These are phyloP conservation scores for Pempheris klunzingeri DNA, from an alignment of 2,797 vertebrate genomes.

Conservation along the genomic window DNA sequence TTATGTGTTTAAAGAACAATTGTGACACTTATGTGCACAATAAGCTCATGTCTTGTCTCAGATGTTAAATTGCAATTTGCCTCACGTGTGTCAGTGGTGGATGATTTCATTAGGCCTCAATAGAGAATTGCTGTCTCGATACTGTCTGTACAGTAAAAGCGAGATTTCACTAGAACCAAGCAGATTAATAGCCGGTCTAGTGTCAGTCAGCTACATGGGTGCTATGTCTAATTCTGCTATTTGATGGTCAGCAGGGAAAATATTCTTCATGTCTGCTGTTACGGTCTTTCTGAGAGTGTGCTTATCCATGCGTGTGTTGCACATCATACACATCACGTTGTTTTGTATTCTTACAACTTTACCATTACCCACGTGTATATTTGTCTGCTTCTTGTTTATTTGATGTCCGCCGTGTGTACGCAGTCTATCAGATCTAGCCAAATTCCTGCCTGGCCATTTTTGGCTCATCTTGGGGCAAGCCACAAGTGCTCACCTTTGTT, in stretches of 20 bases:
- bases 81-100: constrained; percentile 26
- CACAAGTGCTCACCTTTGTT: constrained; percentile 87
- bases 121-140: constrained; percentile 53
- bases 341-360: constrained; percentile 17
- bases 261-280: not conserved
- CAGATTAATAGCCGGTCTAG: not conserved
- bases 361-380: constrained; percentile 54
- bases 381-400: constrained; percentile 69
- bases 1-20: constrained; percentile 30
- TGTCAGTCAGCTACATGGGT: constrained; percentile 8
- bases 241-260: constrained; percentile 22
- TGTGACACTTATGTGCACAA: constrained; percentile 38
- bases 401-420: constrained; percentile 56
- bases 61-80: constrained; percentile 47
- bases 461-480: constrained; percentile 65
- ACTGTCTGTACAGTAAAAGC: constrained; percentile 27
- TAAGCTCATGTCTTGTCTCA: constrained; percentile 31
- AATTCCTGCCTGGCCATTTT: constrained; percentile 81
- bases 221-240: constrained; percentile 7
- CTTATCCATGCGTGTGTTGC: not conserved
- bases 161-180: constrained; percentile 5
- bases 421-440: constrained; percentile 55
- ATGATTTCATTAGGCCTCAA: constrained; percentile 68
- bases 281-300: not conserved
- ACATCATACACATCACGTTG: not conserved